Evolutionary conservation across 2,888 invertebrate genomes (phyloP).

Genomic region (Drosophila histrio): DNA sequence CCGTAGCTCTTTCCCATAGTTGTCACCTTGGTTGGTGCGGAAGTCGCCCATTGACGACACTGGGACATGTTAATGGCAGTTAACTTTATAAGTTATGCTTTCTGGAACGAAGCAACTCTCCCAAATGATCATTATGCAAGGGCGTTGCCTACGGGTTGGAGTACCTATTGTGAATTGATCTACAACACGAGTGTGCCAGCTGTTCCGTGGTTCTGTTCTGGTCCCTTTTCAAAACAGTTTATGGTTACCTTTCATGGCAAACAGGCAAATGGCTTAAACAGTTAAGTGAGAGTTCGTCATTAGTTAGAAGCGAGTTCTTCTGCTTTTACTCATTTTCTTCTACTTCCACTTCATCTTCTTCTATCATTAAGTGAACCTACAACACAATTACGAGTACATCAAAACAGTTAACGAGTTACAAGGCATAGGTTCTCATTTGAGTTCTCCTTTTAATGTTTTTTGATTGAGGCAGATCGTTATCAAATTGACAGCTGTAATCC

Average conservation of each 20-base stretch:
- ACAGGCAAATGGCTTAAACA: slow-evolving; percentile 28
- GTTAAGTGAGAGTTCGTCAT: slow-evolving; percentile 26
- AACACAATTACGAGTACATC: slow-evolving; percentile 50
- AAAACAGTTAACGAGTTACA: slow-evolving; percentile 43
- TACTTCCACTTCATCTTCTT: neutral
- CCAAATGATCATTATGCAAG: slow-evolving; percentile 37
- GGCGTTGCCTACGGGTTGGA: slow-evolving; percentile 41
- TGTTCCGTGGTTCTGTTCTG: slow-evolving; percentile 39
- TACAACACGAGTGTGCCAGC: slow-evolving; percentile 46
- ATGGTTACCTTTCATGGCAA: slow-evolving; percentile 31
- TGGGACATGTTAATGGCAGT: slow-evolving; percentile 73
- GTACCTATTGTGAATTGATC: slow-evolving; percentile 38
- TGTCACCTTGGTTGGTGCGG: slow-evolving; percentile 70
- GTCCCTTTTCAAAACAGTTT: slow-evolving; percentile 67
- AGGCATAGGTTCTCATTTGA: slow-evolving; percentile 7
- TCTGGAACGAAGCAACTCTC: slow-evolving; percentile 14
- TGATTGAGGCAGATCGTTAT: slow-evolving; percentile 40
- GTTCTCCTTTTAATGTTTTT: slow-evolving; percentile 23
- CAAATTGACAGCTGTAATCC: slow-evolving; percentile 56
- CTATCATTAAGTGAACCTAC: slow-evolving; percentile 35
- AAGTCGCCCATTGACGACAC: slow-evolving; percentile 63
- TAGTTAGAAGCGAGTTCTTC: slow-evolving; percentile 20
- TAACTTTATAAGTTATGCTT: slow-evolving; percentile 70
- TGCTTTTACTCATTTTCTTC: neutral
- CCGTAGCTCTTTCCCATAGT: slow-evolving; percentile 35